Evolutionary conservation across 1,140 invertebrate species (phyloP), one percentile per base, ranked within the genome.

Genomic region (Geopemphigus sp.): DNA sequence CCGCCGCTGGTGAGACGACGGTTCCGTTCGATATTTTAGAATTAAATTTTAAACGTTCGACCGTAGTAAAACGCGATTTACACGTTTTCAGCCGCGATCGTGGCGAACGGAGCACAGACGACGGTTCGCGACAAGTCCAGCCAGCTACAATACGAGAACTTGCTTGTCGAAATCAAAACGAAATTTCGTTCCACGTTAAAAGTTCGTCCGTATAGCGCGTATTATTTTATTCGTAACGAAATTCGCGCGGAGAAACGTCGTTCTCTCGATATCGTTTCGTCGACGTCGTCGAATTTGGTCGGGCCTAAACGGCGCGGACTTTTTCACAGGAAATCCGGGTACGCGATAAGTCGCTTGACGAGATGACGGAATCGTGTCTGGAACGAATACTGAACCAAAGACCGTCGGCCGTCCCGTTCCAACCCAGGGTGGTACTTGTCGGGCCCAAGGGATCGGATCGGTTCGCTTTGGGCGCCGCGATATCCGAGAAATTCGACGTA

Each of bases 151-250:
- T 61, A 50, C 12, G 45, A 78, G 17, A 57, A 63, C 5, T 26
- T 47, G 14, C 39, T 45, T 63, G 50, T 26, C 29, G 74, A 78
- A 26, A 54, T 78, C 22, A 78, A 78, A 50, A 63, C 22, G 5
- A 50, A 45, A 50, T 78, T 61, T 50, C 24, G 24, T 19, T 61
- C 5, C 10, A 26, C 74, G 15, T 47, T 78, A 29, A 78, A 26
- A 26, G 74, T 78, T 45, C 22, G 63, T 45, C 8, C 1, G 12
- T 50, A 50, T 50, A n/a, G n/a, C n/a, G n/a, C n/a, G n/a, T n/a
- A n/a, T n/a, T n/a, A n/a, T n/a, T n/a, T n/a, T n/a, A n/a, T n/a
- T n/a, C n/a, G n/a, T n/a, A n/a, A n/a, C n/a, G n/a, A n/a, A n/a
- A n/a, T n/a, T n/a, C n/a, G n/a, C n/a, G n/a, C n/a, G n/a, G n/a